phyloP scores from a whole-genome alignment of 2,797 vertebrate genomes.

The Austrolebias charrua region DNA sequence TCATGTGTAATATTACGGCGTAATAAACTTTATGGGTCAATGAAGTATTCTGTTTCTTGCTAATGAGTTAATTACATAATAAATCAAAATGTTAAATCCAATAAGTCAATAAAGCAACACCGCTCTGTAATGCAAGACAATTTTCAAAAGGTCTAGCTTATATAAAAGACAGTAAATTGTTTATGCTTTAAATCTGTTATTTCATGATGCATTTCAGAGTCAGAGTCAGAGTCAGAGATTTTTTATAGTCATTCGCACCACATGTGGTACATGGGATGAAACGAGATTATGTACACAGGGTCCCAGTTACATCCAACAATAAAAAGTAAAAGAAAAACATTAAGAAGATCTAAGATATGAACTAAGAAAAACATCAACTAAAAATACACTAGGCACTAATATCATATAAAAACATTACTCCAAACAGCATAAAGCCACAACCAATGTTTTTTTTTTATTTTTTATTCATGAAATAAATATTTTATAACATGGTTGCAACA shows the following conservation, averaged over 20 bases:
- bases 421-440: not conserved
- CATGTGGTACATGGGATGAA: no score
- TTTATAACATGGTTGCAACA: no score
- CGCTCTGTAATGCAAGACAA: not conserved
- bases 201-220: no score
- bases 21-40: not conserved
- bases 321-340: no score
- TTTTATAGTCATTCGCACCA: no score
- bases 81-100: conserved; percentile 2
- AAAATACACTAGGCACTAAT: no score
- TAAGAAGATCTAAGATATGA: no score
- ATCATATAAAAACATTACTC: no score
- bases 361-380: no score
- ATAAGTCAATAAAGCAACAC: not conserved
- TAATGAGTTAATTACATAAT: not conserved
- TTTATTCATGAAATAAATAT: not conserved
- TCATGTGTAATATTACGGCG: not conserved
- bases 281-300: no score
- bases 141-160: not conserved
- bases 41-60: not conserved
- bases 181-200: not conserved
- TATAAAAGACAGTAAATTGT: not conserved
- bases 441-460: not conserved
- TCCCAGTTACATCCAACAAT: no score
- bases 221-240: no score